Conservation (phyloP, 2,888 invertebrate genomes). For the Meteorus colon region DNA sequence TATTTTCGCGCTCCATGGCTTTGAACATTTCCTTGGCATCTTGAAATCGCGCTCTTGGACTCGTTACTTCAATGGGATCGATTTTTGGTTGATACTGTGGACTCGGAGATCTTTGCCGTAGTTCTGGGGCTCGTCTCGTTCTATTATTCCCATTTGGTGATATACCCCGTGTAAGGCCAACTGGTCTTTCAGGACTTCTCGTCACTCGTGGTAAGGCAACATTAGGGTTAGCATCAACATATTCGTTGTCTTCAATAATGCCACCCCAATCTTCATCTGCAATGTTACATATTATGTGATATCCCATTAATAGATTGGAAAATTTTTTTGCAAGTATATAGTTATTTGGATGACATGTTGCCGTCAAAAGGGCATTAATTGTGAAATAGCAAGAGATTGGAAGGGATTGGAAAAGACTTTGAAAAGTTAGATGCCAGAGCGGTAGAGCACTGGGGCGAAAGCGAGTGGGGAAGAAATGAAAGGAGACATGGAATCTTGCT, state of each 20-base stretch:
- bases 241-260: slow-evolving; percentile 66
- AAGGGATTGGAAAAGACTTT: too few species aligned
- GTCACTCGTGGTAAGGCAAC: slow-evolving; percentile 66
- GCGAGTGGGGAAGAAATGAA: neutral
- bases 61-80: slow-evolving; percentile 71
- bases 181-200: slow-evolving; percentile 66
- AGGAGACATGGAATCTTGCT: slow-evolving; percentile 26
- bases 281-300: neutral
- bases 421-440: neutral
- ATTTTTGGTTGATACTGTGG: slow-evolving; percentile 72
- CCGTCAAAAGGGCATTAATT: too few species aligned
- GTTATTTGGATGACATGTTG: too few species aligned
- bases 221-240: slow-evolving; percentile 61
- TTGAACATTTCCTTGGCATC: slow-evolving; percentile 91
- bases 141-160: slow-evolving; percentile 60
- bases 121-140: slow-evolving; percentile 75
- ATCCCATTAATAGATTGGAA: too few species aligned
- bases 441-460: neutral
- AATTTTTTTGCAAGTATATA: too few species aligned
- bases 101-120: slow-evolving; percentile 71
- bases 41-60: slow-evolving; percentile 86
- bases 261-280: slow-evolving; percentile 84
- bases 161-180: slow-evolving; percentile 54
- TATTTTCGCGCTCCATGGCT: slow-evolving; percentile 82
- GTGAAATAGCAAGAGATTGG: too few species aligned